phyloP scores from a whole-genome alignment of 2,113 vertebrate genomes.

The Melospiza melodia region DNA sequence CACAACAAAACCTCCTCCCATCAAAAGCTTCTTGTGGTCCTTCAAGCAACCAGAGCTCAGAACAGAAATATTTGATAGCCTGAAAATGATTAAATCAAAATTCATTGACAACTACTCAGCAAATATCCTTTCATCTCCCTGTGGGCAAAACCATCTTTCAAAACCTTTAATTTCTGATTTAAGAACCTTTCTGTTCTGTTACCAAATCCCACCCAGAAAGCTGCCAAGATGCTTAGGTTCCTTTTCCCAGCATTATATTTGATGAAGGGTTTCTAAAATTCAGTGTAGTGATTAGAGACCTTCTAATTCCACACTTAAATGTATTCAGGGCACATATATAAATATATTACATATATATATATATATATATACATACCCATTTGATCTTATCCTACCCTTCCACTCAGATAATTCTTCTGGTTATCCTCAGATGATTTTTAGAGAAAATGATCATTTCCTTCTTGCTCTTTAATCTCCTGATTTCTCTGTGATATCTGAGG shows the following conservation, averaged over 20 bases:
- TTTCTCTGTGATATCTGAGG: not conserved
- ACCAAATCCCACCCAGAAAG: slow-evolving; percentile 12
- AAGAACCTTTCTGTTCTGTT: not conserved
- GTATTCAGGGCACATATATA: not conserved
- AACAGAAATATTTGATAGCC: not conserved
- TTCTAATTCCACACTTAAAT: not conserved
- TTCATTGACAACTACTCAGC: not conserved
- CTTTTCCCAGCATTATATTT: not conserved
- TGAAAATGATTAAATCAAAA: not conserved
- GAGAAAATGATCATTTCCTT: not conserved
- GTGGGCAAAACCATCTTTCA: not conserved
- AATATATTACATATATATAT: not conserved
- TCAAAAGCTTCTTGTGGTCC: not conserved
- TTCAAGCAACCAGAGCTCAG: not conserved
- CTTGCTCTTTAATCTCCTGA: not conserved
- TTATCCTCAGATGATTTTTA: not conserved
- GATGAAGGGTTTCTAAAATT: slow-evolving; percentile 35
- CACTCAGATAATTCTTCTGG: not conserved
- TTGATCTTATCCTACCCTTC: not conserved
- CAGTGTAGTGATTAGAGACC: not conserved
- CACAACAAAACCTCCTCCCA: not conserved
- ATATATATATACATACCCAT: not conserved
- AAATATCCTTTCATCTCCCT: not conserved
- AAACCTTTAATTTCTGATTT: slow-evolving; percentile 11
- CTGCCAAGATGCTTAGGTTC: not conserved